Evolutionary conservation across 2,113 vertebrate species (phyloP), one percentile per base, ranked within the genome.

Genomic region (Sialia sialis): DNA sequence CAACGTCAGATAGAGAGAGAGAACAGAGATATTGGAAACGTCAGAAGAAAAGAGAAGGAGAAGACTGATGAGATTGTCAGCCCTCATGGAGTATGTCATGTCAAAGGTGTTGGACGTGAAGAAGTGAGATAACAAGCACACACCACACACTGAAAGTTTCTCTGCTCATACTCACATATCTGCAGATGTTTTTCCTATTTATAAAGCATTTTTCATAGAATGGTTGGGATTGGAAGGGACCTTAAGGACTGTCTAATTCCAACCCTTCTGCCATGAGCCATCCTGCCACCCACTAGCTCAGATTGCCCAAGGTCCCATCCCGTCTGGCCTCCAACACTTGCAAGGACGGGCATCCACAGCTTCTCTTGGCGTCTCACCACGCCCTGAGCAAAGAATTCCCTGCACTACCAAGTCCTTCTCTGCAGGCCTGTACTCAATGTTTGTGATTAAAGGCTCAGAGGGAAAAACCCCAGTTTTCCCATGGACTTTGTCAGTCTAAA

Each of bases 131-230:
- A 49, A 70, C 46, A 74, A 87, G n/a, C 19, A n/a, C 39, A 41
- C 25, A 44, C 10, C 8, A 12, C 16, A 39, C 29, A 48, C 6
- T 29, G n/a, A 12, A 74, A 51, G 2, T 48, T 77, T 70, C 38
- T 89, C 60, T 64, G 5, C 36, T 75, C 20, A 25, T 8, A 11
- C 20, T 58, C 3, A 0, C 0, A 0, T 48, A n/a, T 19, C 59
- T 78, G 39, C 46, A 55, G 32, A 32, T 7, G 19, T 62, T 34
- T 66, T 32, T 16, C 9, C 10, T 51, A 2, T 4, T 34, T 77
- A 13, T 8, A 1, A 39, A 34, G 5, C 6, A 1, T 63, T 34
- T 62, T 48, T 60, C 9, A 36, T 13, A 69, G 34, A 55, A 41
- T 27, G 11, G 6, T 19, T 55, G 30, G 55, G 8, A 7, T 41